Base-by-base conservation (phyloP, 2,797 vertebrate genomes). In the Scolopax bukidnonensis region DNA sequence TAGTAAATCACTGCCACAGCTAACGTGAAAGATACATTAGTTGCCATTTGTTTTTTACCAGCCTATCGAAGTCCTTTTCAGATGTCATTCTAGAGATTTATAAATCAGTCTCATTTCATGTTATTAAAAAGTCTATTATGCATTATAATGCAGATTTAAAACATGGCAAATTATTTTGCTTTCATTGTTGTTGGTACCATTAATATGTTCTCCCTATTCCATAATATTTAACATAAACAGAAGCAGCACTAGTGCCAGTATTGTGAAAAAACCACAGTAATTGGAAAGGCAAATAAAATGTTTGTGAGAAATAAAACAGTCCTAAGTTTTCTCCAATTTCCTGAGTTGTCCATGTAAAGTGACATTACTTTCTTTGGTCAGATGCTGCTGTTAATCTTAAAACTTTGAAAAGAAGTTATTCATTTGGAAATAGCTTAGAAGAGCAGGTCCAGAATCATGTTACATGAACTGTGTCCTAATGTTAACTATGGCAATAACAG, bases 1-100 rank as follows among this genome's bases (percentile, higher is more conserved):
- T n/a, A 95, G 97, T 98, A 98, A 97, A 98, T 98, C 98, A 98
- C 89, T 98, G 97, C 92, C 98, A 97, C 45, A 82, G 90, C 84
- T 96, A 97, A 95, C 36, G 73, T 97, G 93, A 97, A 97, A 97
- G 97, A 98, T 97, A 90, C 93, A 96, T 97, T 97, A 96, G 92
- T 94, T 96, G 96, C 87, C 96, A 87, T 98, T 98, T 98, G 83
- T 95, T 97, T 97, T 96, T 96, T 93, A 97, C 96, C 91, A 97
- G 84, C 70, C 70, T 95, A 94, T 94, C 92, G 92, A 61, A 81
- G 90, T 92, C 93, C 79, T 96, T 97, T 97, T 97, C 94, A 97
- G 87, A 96, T 97, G 91, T 90, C 95, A 89, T 97, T 96, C 89
- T 47, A 68, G 90, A 97, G 96, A 96, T 98, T 97, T 97, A 97